Base-by-base conservation (phyloP, 64 coral and sea anemone genomes). In the Cladopsammia gracilis region DNA sequence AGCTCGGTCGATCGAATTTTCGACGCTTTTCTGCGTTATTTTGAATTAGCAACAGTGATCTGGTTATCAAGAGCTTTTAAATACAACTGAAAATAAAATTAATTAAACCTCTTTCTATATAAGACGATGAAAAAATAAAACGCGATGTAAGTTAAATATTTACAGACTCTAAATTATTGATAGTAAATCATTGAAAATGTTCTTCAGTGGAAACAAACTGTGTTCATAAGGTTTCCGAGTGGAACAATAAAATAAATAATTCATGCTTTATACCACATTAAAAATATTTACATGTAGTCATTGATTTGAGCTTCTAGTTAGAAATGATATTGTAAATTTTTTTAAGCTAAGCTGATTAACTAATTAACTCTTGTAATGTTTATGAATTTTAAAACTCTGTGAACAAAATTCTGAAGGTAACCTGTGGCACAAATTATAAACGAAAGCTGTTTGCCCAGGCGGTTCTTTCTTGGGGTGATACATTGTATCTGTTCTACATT, bases 321-420 rank as follows among this genome's bases (percentile, higher is more conserved):
- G 18, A 9, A 22, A 24, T 77, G 49, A 53, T 77, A 77, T 77
- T 77, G 49, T 50, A 67, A 16, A 48, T 66, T 83, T 83, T 34
- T 83, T 83, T 65, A 8, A 19, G 61, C 8, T 65, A 66, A 83
- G 26, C 60, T 66, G 43, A 66, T 83, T 65, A 83, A 11, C 72
- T 49, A 45, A 83, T 79, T 79, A 49, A 62, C 16, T 7, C 26
- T 9, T 64, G 2, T 56, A 23, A 77, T 10, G 34, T 34, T 34
- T 64, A 8, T 62, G 18, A 62, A 62, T 62, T 62, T 62, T 10
- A 44, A 72, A 54, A 11, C 3, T 54, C 11, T 54, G 6, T 54
- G 52, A 54, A 54, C 11, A 11, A 54, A 54, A 11, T 54, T 11
- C 6, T 54, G 52, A 54, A 11, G 11, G 52, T 6, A 54, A 11